Base-by-base conservation (phyloP, 2,888 invertebrate genomes). In the Sthenelais limicola region DNA sequence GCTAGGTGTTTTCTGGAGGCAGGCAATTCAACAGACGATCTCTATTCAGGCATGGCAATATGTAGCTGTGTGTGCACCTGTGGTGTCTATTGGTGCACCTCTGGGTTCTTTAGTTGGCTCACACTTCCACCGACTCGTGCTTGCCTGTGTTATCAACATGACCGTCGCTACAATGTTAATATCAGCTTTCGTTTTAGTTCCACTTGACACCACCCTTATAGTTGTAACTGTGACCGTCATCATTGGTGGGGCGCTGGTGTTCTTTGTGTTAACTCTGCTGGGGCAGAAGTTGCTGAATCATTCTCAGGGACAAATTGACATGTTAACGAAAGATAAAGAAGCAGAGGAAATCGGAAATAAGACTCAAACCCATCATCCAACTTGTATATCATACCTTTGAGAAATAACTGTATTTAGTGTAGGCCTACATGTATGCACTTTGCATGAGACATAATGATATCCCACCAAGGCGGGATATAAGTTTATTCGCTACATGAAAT, bases 31-130 rank as follows among this genome's bases (percentile, higher is more conserved):
- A n/a, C n/a, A n/a, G n/a, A n/a, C n/a, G n/a, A n/a, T n/a, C n/a
- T n/a, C n/a, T n/a, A n/a, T n/a, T n/a, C 71, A 71, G 15, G 68
- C 83, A 1, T 84, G 79, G 81, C 76, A 81, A 32, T 81, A 78
- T 71, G 71, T 82, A 48, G 75, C 74, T 12, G 80, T 79, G 26
- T 76, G 74, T 48, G 73, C 74, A 0, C 80, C 80, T 15, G 68
- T 80, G 15, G 77, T 77, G 0, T 78, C 76, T 12, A 51, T 82
- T 49, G 79, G 76, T 51, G 80, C 80, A 0, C 81, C 81, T 0
- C 33, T 83, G n/a, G 82, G 82, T 1, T 74, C 80, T 1, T 68
- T 80, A 18, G 47, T 82, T 49, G 79, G 80, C 7, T 77, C 76
- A 15, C 82, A 81, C 58, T 77, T 82, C 35, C 82, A 83, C 69